phyloP scores from a whole-genome alignment of 2,797 vertebrate species.

The Thunnus albacares region DNA sequence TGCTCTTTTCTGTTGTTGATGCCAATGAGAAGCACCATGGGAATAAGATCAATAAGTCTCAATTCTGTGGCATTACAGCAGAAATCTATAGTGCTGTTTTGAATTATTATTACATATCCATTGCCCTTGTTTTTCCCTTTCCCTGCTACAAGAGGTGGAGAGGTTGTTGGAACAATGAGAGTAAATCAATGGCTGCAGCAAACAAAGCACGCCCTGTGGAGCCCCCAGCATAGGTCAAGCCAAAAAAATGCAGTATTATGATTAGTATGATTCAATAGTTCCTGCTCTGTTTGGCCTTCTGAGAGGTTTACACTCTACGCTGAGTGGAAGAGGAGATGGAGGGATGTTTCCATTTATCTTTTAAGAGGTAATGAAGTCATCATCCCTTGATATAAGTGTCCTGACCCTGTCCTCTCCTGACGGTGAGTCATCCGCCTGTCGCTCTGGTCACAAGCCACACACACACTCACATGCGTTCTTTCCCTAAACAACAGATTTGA shows the following conservation, averaged over 20 bases:
- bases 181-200: constrained; percentile 72
- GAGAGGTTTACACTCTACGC: constrained; percentile 37
- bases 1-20: constrained; percentile 69
- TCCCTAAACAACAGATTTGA: neutral
- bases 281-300: constrained; percentile 43
- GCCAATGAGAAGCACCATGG: constrained; percentile 54
- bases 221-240: constrained; percentile 63
- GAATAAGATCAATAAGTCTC: constrained; percentile 74
- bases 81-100: constrained; percentile 78
- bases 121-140: constrained; percentile 65
- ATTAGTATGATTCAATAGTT: constrained; percentile 68
- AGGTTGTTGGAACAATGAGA: constrained; percentile 73
- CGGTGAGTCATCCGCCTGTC: constrained; percentile 63
- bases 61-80: constrained; percentile 69
- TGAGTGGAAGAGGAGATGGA: constrained; percentile 33
- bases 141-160: constrained; percentile 57
- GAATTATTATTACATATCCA: constrained; percentile 81
- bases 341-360: constrained; percentile 68
- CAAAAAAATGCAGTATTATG: constrained; percentile 41
- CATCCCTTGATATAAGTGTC: constrained; percentile 49
- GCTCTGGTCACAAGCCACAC: constrained; percentile 22
- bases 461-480: constrained; percentile 9
- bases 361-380: constrained; percentile 76
- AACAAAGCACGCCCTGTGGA: constrained; percentile 67
- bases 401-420: constrained; percentile 61